phyloP scores from a whole-genome alignment of 2,888 invertebrate genomes.

The Gnatocerus cornutus region DNA sequence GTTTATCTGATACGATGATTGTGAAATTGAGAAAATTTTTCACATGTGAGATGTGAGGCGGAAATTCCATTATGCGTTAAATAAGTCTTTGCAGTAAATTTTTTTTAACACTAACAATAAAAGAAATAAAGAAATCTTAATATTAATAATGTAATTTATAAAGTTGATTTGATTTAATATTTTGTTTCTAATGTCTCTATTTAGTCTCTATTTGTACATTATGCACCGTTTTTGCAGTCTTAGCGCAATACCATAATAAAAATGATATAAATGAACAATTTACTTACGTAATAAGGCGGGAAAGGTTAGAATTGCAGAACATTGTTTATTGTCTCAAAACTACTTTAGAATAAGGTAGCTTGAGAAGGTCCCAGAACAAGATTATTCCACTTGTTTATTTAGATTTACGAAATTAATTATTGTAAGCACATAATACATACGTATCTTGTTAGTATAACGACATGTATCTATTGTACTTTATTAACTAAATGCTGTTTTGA shows the following conservation, averaged over 20 bases:
- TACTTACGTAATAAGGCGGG: conserved; percentile 48
- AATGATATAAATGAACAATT: conserved; percentile 44
- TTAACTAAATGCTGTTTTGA: too few relatives aligned
- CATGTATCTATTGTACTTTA: too few relatives aligned
- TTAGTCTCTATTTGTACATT: too few relatives aligned
- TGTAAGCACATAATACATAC: conserved; percentile 14
- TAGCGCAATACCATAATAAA: conserved; percentile 41
- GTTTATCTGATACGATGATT: conserved; percentile 32
- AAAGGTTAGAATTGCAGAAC: conserved; percentile 47
- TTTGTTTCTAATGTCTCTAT: too few relatives aligned
- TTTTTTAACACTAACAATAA: too few relatives aligned
- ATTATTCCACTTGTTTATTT: conserved; percentile 34
- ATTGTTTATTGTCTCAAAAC: conserved; percentile 50
- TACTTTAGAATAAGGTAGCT: conserved; percentile 30
- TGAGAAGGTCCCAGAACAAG: conserved; percentile 49
- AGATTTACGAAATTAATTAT: conserved; percentile 49
- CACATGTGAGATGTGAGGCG: conserved; percentile 44
- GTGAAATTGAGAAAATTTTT: conserved; percentile 38
- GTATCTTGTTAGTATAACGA: neutral
- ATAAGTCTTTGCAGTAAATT: neutral
- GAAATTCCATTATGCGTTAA: conserved; percentile 19
- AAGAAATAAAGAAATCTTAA: too few relatives aligned
- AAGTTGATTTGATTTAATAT: too few relatives aligned
- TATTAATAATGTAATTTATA: too few relatives aligned
- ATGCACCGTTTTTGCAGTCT: neutral